Evolutionary conservation across 2,888 invertebrate species (phyloP).

Genomic region (Unio delphinus): DNA sequence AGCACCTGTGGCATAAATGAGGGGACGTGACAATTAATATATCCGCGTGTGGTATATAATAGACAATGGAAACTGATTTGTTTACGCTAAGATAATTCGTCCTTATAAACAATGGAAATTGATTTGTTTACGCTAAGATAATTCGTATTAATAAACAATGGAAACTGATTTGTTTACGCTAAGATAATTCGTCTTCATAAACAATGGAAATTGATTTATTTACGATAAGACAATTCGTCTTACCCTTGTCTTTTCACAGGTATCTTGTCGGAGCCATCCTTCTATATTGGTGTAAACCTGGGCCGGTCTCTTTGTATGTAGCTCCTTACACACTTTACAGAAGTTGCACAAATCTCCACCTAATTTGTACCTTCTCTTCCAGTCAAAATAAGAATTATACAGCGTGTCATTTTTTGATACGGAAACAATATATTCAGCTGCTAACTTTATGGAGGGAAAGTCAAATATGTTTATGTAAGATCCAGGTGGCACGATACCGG

Average conservation of each 20-base stretch:
- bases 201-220: too few species aligned
- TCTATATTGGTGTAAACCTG: constrained; percentile 38
- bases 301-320: constrained; percentile 37
- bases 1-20: too few species aligned
- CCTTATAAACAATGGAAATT: too few species aligned
- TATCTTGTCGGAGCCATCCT: constrained; percentile 38
- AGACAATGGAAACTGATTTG: too few species aligned
- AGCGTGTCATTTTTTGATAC: constrained; percentile 39
- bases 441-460: constrained; percentile 23
- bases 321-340: constrained; percentile 48
- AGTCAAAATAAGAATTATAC: constrained; percentile 51
- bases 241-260: constrained; percentile 32
- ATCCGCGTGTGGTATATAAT: too few species aligned
- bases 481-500: constrained; percentile 16
- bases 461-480: constrained; percentile 43
- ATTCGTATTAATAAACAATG: too few species aligned
- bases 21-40: too few species aligned
- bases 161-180: too few species aligned
- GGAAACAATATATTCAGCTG: constrained; percentile 33
- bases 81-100: too few species aligned
- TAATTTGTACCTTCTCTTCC: constrained; percentile 38
- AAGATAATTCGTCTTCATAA: too few species aligned
- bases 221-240: neutral
- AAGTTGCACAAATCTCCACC: constrained; percentile 26
- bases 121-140: too few species aligned